phyloP scores from a whole-genome alignment of 2,113 vertebrate species.

The Prionailurus bengalensis region DNA sequence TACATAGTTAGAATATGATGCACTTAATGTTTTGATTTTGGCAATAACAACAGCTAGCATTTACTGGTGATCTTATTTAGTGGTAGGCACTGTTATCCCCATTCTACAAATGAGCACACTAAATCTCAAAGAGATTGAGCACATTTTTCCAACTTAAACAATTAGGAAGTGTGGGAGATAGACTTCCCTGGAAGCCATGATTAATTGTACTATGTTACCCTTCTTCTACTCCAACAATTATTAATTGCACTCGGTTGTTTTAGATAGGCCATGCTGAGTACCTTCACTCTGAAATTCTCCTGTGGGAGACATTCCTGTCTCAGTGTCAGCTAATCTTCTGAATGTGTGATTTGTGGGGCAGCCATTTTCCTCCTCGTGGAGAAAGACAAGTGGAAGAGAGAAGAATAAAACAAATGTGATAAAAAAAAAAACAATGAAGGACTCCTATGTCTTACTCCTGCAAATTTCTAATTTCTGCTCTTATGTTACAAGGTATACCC shows the following conservation, averaged over 20 bases:
- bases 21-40: neutral
- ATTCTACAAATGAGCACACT: neutral
- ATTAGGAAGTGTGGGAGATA: neutral
- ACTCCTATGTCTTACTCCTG: neutral
- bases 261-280: neutral
- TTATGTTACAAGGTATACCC: neutral
- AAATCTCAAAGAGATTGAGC: neutral
- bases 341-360: neutral
- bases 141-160: neutral
- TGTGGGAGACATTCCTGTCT: neutral
- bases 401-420: neutral
- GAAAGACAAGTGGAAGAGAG: neutral
- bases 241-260: neutral
- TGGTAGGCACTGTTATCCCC: neutral
- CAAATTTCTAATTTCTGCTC: neutral
- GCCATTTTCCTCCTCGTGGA: neutral
- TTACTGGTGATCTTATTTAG: neutral
- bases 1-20: neutral
- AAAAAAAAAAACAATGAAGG: conserved; percentile 32
- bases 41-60: neutral
- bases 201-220: neutral
- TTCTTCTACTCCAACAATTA: neutral
- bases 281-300: neutral
- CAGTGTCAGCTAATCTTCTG: neutral
- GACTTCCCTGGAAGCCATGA: neutral